Evolutionary conservation across 2,113 vertebrate species (phyloP), one percentile per base, ranked within the genome.

Genomic region (Diphyllodes magnificus): DNA sequence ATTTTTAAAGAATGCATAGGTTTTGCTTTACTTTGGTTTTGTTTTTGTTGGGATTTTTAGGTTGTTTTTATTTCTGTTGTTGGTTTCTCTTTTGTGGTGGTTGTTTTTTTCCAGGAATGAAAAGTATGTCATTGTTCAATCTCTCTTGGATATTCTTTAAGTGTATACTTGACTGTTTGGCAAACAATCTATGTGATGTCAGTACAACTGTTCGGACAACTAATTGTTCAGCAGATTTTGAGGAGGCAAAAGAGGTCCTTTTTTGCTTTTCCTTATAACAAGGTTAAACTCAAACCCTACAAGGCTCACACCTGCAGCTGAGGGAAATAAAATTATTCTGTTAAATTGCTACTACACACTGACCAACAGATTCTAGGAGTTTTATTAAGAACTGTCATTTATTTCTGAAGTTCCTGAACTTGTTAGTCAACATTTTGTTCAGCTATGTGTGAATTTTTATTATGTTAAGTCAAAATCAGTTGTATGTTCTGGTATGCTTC

Each of bases 1-100:
- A 35, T 54, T 88, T 73, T 50, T 13, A 60, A 94, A 69, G 17
- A 54, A 47, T 59, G 31, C 10, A 6, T 14, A 24, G 6, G 0
- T 35, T 73, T 91, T 30, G 8, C 0, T 0, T 9, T 11, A 30
- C n/a, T 42, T 61, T 45, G 1, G 0, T 2, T 63, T 50, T 45
- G 10, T 1, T 56, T 49, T 45, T 30, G 6, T 64, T 12, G 27
- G 6, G 6, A 7, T 18, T n/a, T 54, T 40, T 45, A 3, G 6
- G 3, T 18, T 63, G 6, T 2, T 8, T 28, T 9, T 40, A 23
- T 40, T 31, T 31, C 16, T 33, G 4, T 42, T 77, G 27, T 10
- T n/a, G 16, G 1, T 50, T 50, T 60, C 10, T 33, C 4, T 23
- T 44, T 56, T n/a, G 9, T 7, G 21, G 9, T 31, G 16, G 3